phyloP scores from a whole-genome alignment of 2,113 vertebrate species.

The Oryzias celebensis region DNA sequence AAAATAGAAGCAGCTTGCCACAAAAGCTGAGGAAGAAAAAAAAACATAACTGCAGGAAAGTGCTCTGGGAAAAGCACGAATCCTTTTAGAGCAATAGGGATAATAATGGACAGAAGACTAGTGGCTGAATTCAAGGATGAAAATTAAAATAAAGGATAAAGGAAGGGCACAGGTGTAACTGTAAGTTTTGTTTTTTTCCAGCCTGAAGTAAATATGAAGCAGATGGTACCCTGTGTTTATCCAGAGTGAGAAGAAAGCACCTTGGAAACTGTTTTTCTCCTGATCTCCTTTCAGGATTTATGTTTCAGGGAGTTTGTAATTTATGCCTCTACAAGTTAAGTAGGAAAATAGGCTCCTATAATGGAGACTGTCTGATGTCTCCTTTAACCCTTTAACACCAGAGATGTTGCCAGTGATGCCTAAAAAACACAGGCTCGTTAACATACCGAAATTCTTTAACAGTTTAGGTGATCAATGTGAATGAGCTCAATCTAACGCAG shows the following conservation, averaged over 20 bases:
- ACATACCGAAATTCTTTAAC: no score
- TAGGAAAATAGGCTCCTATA: background rate
- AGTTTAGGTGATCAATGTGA: no score
- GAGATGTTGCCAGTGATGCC: no score
- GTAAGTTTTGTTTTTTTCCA: slow-evolving; percentile 21
- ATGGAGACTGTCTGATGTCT: background rate
- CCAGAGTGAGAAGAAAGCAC: slow-evolving; percentile 13
- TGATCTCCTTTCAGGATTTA: slow-evolving; percentile 1
- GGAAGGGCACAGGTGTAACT: slow-evolving; percentile 39
- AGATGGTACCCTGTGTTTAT: slow-evolving; percentile 29
- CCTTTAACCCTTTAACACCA: background rate
- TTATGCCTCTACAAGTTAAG: slow-evolving; percentile 3
- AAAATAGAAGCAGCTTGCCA: slow-evolving; percentile 14
- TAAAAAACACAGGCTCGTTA: no score
- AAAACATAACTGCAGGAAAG: slow-evolving; percentile 9
- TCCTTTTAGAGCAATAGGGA: slow-evolving; percentile 16
- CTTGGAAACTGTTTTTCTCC: background rate
- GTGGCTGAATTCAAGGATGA: slow-evolving; percentile 15
- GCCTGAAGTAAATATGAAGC: slow-evolving; percentile 26
- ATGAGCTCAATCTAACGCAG: no score
- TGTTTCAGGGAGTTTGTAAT: background rate
- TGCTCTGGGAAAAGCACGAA: slow-evolving; percentile 2
- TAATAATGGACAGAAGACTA: background rate
- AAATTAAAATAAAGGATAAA: slow-evolving; percentile 6
- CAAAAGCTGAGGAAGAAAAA: background rate